Evolutionary conservation across 2,888 invertebrate species (phyloP).

Genomic region (Nymphalis polychloros): DNA sequence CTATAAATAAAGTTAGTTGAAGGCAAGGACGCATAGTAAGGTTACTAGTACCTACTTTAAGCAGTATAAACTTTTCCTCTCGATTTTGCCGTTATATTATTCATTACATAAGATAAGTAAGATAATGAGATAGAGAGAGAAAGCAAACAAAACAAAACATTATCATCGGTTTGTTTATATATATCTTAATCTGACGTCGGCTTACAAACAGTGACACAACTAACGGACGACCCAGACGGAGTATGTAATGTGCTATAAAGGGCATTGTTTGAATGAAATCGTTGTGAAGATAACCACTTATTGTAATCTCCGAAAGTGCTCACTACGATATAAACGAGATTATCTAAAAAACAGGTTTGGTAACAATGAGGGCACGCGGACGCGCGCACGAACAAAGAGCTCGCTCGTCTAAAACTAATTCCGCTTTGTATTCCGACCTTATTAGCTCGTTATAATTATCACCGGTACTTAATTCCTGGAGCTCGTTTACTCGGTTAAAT

Average conservation of each 20-base stretch:
- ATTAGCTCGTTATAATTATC: slow-evolving; percentile 25
- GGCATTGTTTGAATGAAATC: neutral
- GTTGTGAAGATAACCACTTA: slow-evolving; percentile 4
- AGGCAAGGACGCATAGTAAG: too few species aligned
- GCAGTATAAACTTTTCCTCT: too few species aligned
- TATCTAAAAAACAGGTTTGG: slow-evolving; percentile 10
- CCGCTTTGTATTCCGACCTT: slow-evolving; percentile 22
- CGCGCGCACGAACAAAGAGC: slow-evolving; percentile 8
- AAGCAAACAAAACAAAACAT: too few species aligned
- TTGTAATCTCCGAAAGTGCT: slow-evolving; percentile 1
- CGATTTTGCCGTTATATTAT: too few species aligned
- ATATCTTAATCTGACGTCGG: too few species aligned
- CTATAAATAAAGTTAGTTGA: too few species aligned
- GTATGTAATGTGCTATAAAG: neutral
- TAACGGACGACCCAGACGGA: neutral
- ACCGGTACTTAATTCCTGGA: slow-evolving; percentile 13
- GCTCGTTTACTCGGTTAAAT: slow-evolving; percentile 16
- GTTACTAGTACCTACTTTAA: too few species aligned
- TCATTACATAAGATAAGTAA: too few species aligned
- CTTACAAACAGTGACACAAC: too few species aligned
- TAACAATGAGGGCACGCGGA: neutral
- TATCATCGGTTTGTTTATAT: too few species aligned
- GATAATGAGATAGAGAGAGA: too few species aligned
- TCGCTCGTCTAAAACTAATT: slow-evolving; percentile 19
- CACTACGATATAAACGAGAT: slow-evolving; percentile 6